These are phyloP conservation scores for Pseudorhombus dupliciocellatus DNA, from an alignment of 2,113 vertebrate genomes.

Conservation along the genomic window DNA sequence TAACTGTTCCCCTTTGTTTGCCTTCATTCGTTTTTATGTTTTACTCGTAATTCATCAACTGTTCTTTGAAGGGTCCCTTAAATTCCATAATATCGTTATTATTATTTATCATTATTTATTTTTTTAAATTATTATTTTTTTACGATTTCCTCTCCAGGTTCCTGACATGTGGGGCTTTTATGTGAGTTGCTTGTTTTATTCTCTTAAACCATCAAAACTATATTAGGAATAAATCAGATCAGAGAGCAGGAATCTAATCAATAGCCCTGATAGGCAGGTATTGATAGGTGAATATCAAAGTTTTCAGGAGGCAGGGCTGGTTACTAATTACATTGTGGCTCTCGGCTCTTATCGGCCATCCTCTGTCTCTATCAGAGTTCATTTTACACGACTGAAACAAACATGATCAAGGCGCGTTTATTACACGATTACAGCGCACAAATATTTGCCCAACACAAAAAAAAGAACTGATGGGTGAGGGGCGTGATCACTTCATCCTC, in stretches of 20 bases:
- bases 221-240: conserved; percentile 17
- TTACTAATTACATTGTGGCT: conserved; percentile 75
- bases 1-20: too few species aligned
- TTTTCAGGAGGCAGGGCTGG: conserved; percentile 52
- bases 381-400: conserved; percentile 70
- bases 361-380: conserved; percentile 70
- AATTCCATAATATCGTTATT: too few species aligned
- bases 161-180: neutral
- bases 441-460: conserved; percentile 60
- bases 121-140: too few species aligned
- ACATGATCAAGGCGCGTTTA: conserved; percentile 78
- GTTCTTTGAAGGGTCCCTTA: too few species aligned
- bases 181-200: too few species aligned
- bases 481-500: conserved; percentile 19
- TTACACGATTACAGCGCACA: conserved; percentile 55
- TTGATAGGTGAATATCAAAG: conserved; percentile 71
- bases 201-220: neutral
- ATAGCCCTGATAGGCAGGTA: conserved; percentile 42
- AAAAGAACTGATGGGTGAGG: conserved; percentile 35
- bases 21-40: too few species aligned
- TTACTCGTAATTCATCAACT: too few species aligned
- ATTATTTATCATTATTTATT: too few species aligned
- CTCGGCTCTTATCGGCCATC: conserved; percentile 68
- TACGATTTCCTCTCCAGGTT: neutral
- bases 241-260: conserved; percentile 63